Conservation (phyloP, 2,888 invertebrate genomes). For the Sinodicranocentrus sp. region DNA sequence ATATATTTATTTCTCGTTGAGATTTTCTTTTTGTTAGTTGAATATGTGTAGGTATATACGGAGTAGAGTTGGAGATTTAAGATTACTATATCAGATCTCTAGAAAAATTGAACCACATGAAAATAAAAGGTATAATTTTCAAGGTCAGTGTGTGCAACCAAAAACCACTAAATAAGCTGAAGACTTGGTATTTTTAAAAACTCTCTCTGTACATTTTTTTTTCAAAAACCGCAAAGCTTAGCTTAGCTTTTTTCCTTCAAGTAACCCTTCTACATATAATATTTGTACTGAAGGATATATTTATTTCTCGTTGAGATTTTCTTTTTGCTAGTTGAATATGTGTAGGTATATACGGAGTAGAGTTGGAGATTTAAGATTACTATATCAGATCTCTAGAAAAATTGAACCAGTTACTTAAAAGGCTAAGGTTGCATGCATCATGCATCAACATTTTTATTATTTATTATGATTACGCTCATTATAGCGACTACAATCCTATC, state of each 20-base stretch:
- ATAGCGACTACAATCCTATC: too few relatives aligned
- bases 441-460: not conserved
- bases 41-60: too few relatives aligned
- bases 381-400: constrained; percentile 38
- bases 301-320: too few relatives aligned
- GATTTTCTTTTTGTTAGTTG: too few relatives aligned
- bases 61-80: too few relatives aligned
- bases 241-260: not conserved
- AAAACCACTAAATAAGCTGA: constrained; percentile 35
- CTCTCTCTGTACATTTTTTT: constrained; percentile 36
- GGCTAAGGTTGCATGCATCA: constrained; percentile 53
- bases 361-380: too few relatives aligned
- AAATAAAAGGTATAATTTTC: constrained; percentile 58
- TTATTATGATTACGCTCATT: constrained; percentile 11
- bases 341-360: not conserved
- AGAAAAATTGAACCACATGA: constrained; percentile 37
- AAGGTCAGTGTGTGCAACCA: constrained; percentile 64
- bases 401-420: constrained; percentile 46
- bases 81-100: constrained; percentile 37
- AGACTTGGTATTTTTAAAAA: constrained; percentile 23
- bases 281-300: too few relatives aligned
- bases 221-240: constrained; percentile 12
- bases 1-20: too few relatives aligned
- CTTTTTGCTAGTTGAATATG: too few relatives aligned
- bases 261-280: too few relatives aligned